phyloP scores from a whole-genome alignment of 2,113 vertebrate genomes.

The Spilogale gracilis region DNA sequence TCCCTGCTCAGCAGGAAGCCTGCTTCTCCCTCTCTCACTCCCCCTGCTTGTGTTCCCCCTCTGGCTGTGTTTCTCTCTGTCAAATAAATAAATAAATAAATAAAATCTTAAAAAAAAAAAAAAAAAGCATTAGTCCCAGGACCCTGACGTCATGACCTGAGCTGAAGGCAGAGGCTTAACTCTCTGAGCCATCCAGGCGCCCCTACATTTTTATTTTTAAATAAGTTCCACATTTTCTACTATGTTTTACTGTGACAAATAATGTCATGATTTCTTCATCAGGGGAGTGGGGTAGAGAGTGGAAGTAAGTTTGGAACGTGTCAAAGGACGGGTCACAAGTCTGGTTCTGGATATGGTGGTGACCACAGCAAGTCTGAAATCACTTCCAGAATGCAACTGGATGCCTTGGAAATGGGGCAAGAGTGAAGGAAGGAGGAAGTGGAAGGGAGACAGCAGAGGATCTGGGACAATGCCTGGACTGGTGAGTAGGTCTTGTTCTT shows the following conservation, averaged over 20 bases:
- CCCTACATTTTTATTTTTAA: too few relatives aligned
- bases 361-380: background rate
- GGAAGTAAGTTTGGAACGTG: conserved; percentile 21
- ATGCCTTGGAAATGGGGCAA: background rate
- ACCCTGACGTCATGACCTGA: too few relatives aligned
- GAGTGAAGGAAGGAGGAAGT: background rate
- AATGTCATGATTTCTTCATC: background rate
- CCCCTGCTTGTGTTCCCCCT: too few relatives aligned
- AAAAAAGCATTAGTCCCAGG: too few relatives aligned
- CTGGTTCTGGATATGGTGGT: background rate
- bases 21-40: too few relatives aligned
- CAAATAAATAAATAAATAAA: too few relatives aligned
- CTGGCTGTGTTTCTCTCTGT: too few relatives aligned
- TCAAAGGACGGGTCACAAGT: background rate
- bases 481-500: background rate
- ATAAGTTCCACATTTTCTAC: background rate
- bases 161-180: too few relatives aligned
- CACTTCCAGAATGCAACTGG: background rate
- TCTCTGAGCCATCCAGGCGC: too few relatives aligned
- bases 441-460: background rate
- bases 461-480: background rate
- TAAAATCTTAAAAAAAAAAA: too few relatives aligned
- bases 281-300: background rate
- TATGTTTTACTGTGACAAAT: background rate
- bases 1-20: too few relatives aligned